Evolutionary conservation across 2,113 vertebrate genomes (phyloP), one percentile per base, ranked within the genome.

Genomic region (Chaetodon auriga): DNA sequence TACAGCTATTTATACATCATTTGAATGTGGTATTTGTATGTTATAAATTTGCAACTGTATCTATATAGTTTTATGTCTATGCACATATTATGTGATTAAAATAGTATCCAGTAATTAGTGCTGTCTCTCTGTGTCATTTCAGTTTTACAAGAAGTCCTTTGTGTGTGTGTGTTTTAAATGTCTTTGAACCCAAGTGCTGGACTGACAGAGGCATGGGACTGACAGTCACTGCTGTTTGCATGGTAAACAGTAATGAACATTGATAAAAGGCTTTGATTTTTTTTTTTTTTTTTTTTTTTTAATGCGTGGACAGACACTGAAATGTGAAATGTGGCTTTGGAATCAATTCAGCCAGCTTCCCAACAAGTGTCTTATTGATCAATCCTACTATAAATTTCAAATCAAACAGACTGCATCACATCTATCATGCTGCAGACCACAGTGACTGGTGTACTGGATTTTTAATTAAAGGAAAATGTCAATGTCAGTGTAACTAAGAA

Each of bases 401-500:
- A 78, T 81, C 82, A 81, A 85, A 73, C 74, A 55, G 74, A 77
- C 36, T 80, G 78, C 15, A 45, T 77, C 55, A 1, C 82, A 75
- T 90, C 76, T 21, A 76, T 90, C 82, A 74, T 14, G 54, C 62
- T 51, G 75, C 41, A 61, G 82, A 53, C 62, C 53, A 35, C 62
- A 41, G 49, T 54, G 64, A 78, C 62, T 62, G 23, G 10, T 45
- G 21, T 70, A 87, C 73, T 87, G 80, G 76, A 81, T 84, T 79
- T 88, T 81, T 84, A 84, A 86, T 81, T 46, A 76, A 45, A 65
- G 62, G 13, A 72, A 83, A 80, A 87, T 68, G 75, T 77, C 73
- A 86, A 55, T 61, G 41, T 75, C 10, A 25, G 51, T 80, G 68
- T 77, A 84, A 82, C 72, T 75, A 71, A 68, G 68, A 83, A 82